A percentile compares a stretch with the other conserved stretches of the same genome.
phyloP scores from a whole-genome alignment of 1,140 invertebrate genomes.

The Bombus superbus region DNA sequence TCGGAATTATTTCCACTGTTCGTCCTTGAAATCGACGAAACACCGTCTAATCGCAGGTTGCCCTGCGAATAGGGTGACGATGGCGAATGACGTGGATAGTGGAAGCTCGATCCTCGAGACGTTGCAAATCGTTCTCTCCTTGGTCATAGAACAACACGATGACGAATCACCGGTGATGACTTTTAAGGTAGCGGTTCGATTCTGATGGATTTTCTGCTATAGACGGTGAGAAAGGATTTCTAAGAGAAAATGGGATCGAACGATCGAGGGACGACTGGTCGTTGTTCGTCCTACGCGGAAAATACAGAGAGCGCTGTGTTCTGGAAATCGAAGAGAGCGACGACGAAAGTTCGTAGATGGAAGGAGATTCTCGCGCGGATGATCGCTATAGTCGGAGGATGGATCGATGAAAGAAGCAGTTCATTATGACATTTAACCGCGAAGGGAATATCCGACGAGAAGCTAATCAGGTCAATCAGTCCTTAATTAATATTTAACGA shows the following conservation, averaged over 20 bases:
- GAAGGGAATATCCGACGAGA: too few relatives aligned
- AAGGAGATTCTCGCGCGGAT: not conserved
- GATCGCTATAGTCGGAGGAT: conserved; percentile 1
- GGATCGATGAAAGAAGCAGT: conserved; percentile 10
- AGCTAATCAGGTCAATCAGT: too few relatives aligned
- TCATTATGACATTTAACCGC: not conserved
- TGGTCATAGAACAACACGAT: not conserved
- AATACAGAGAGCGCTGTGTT: not conserved
- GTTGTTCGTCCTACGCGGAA: not conserved
- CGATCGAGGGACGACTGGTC: not conserved
- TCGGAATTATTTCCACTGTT: not conserved
- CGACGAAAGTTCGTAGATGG: not conserved
- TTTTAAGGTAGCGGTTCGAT: conserved; percentile 24
- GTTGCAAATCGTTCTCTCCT: not conserved
- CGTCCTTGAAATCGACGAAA: not conserved
- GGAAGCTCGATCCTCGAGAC: not conserved
- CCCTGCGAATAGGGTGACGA: not conserved
- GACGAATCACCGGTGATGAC: not conserved
- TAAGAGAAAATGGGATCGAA: not conserved
- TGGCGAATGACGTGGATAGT: not conserved
- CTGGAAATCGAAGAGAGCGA: not conserved
- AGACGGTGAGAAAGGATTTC: conserved; percentile 13
- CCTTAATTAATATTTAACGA: too few relatives aligned
- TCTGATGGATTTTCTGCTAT: conserved; percentile 15
- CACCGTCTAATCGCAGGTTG: not conserved